Conservation (phyloP, 2,888 invertebrate species). For the Nomada hirtipes region DNA sequence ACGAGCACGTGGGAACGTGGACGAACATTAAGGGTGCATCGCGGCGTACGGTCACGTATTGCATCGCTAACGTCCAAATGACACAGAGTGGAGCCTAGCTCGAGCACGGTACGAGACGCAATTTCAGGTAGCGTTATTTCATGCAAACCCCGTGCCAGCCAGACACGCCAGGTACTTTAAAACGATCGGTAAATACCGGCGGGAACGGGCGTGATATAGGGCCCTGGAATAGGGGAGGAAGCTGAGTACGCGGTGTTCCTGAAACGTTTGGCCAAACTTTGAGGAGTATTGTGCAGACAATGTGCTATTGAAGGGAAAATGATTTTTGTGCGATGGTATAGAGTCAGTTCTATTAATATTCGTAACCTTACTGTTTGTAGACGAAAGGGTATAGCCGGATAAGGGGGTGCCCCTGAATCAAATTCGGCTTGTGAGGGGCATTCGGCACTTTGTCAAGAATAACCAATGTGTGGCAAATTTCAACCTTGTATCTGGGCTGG, state of each 20-base stretch:
- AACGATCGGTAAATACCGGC: slow-evolving; percentile 65
- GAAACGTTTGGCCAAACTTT: slow-evolving; percentile 3
- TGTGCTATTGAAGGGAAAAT: neutral
- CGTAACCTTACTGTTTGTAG: no score
- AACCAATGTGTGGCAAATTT: no score
- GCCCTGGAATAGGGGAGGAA: neutral
- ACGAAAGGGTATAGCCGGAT: no score
- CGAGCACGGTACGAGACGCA: slow-evolving; percentile 35
- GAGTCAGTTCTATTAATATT: neutral
- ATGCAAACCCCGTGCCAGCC: slow-evolving; percentile 63
- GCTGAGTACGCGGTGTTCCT: slow-evolving; percentile 12
- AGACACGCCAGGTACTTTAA: slow-evolving; percentile 62
- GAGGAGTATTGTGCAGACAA: neutral
- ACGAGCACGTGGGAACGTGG: slow-evolving; percentile 25
- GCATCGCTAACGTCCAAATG: slow-evolving; percentile 57
- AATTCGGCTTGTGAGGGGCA: no score
- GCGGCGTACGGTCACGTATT: slow-evolving; percentile 41
- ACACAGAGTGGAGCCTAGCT: slow-evolving; percentile 43
- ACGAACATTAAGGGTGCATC: slow-evolving; percentile 33
- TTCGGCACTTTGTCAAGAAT: no score
- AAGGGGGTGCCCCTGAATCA: no score
- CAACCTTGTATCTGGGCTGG: no score
- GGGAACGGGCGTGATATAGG: slow-evolving; percentile 19
- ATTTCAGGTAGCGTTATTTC: slow-evolving; percentile 61
- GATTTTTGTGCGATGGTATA: neutral